A percentile compares a stretch with the other conserved stretches of the same genome.
phyloP scores from a whole-genome alignment of 2,797 vertebrate genomes.

The Sibirionetta formosa region DNA sequence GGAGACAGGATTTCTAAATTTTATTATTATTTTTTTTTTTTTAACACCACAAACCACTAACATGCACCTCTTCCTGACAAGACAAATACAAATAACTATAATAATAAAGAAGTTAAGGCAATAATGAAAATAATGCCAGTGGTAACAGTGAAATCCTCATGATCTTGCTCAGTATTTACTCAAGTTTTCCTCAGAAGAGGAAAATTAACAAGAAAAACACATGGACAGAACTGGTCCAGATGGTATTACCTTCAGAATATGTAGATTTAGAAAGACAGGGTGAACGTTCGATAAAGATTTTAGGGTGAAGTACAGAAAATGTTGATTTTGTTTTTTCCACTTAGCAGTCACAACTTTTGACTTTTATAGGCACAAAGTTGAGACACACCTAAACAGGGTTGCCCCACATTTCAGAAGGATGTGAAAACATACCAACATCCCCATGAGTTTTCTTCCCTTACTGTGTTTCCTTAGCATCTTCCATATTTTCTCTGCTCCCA shows the following conservation, averaged over 20 bases:
- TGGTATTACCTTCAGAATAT: not conserved
- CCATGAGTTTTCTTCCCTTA: not conserved
- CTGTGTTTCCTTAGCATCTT: not conserved
- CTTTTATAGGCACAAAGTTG: not conserved
- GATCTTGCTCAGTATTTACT: not conserved
- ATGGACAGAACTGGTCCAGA: not conserved
- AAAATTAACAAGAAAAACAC: not conserved
- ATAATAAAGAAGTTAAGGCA: not conserved
- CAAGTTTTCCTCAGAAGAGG: not conserved
- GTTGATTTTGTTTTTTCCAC: not conserved
- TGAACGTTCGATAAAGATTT: not conserved
- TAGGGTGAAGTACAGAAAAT: not conserved
- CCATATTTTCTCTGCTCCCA: not conserved
- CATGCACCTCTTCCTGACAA: too few relatives aligned
- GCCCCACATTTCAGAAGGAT: rapidly evolving
- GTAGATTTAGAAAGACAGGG: not conserved
- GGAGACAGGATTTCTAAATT: not conserved
- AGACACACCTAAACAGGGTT: rapidly evolving
- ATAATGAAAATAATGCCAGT: not conserved
- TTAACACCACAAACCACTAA: rapidly evolving
- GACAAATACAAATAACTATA: too few relatives aligned
- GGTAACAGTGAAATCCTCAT: not conserved
- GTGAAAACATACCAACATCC: not conserved
- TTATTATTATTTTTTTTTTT: not conserved
- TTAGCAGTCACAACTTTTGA: not conserved